Evolutionary conservation across 1,140 invertebrate species (phyloP), one percentile per base, ranked within the genome.

Genomic region (Penaeus indicus): DNA sequence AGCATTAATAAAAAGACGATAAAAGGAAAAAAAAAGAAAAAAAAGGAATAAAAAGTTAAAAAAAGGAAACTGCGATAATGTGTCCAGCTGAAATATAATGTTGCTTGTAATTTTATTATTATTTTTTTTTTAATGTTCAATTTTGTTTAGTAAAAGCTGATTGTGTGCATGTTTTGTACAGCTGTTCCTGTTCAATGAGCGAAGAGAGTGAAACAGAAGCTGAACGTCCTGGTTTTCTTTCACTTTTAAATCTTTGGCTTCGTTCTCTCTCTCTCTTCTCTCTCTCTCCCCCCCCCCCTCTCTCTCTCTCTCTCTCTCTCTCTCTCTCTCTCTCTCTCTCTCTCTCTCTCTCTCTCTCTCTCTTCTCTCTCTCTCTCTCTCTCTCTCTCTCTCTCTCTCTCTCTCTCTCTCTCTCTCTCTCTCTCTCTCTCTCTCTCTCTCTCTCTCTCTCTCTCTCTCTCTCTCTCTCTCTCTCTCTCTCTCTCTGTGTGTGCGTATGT

Each of bases 221-320:
- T 54, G 16, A 54, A 13, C 16, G 21, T 8, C 13, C 11, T 18
- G 18, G 10, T 72, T 72, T 32, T 72, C 67, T 72, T 32, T 72
- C 21, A 25, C 22, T n/a, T 32, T 72, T 2, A 42, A 42, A 42
- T 42, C 27, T 27, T 19, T 27, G 22, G 22, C 18, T 27, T 67
- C 64, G 22, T 27, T 19, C 11, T 67, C 64, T 67, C 64, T 67
- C 64, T 67, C 64, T 67, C 64, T 67, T 67, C 64, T 67, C 64
- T 67, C 64, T 67, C 64, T 67, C 64, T 67, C 64, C n/a, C 63
- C n/a, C 63, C n/a, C 63, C n/a, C 63, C n/a, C 63, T 67, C 64
- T 67, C 64, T 67, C 64, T 67, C 64, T 67, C 64, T 67, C 64
- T 67, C 64, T 67, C 64, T 67, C 64, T 67, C 64, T 67, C 64